Evolutionary conservation across 2,797 vertebrate species (phyloP).

Genomic region (Argya squamiceps): DNA sequence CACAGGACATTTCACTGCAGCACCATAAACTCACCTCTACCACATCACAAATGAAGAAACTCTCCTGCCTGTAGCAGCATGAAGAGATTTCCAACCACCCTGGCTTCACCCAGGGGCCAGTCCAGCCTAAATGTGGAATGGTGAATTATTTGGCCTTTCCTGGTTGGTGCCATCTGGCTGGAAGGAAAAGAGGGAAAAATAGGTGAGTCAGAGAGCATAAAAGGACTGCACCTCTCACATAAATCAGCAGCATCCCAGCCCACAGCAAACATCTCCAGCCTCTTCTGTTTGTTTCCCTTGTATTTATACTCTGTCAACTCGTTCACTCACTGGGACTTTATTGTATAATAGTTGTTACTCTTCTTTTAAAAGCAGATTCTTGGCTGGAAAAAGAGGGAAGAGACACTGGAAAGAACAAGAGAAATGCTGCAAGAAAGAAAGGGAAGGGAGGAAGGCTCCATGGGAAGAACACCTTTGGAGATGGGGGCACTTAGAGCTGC

Average conservation of each 20-base stretch:
- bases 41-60: neutral
- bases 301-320: neutral
- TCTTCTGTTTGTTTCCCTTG: neutral
- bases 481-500: neutral
- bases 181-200: conserved; percentile 10
- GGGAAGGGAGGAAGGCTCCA: neutral
- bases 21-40: neutral
- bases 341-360: neutral
- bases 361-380: neutral
- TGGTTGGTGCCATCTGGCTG: conserved; percentile 15
- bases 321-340: neutral
- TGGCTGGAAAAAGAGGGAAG: neutral
- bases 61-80: neutral
- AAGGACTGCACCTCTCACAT: neutral
- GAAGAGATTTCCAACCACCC: neutral
- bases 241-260: neutral
- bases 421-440: neutral
- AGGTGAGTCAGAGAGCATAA: neutral
- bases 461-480: neutral
- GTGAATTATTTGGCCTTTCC: conserved; percentile 20
- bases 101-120: neutral
- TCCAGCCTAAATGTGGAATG: neutral
- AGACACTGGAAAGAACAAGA: neutral
- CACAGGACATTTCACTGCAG: neutral
- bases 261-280: neutral